phyloP scores from a whole-genome alignment of 2,888 invertebrate species.

The Sericinus montela region DNA sequence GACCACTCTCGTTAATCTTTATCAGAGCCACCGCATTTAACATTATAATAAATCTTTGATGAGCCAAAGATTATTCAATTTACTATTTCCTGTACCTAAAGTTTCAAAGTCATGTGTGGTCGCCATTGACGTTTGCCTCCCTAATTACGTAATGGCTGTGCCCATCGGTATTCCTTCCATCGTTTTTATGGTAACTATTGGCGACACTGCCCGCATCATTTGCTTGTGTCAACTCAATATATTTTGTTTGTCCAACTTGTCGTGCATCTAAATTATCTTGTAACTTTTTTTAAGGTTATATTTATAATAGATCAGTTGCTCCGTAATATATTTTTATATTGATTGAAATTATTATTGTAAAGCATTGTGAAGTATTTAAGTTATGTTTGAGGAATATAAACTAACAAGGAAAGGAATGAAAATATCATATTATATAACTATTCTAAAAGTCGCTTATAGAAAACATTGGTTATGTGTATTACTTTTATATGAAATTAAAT shows the following conservation, averaged over 20 bases:
- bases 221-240: conserved; percentile 51
- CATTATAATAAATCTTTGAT: neutral
- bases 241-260: conserved; percentile 52
- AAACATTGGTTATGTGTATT: too few species aligned
- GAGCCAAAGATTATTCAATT: conserved; percentile 1
- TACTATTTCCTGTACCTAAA: conserved; percentile 15
- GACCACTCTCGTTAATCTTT: neutral
- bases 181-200: conserved; percentile 36
- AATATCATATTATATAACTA: too few species aligned
- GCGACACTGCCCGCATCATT: conserved; percentile 52
- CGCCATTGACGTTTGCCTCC: neutral
- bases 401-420: too few species aligned
- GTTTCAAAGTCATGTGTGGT: conserved; percentile 2
- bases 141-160: conserved; percentile 17
- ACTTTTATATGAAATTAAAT: too few species aligned
- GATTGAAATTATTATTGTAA: too few species aligned
- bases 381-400: too few species aligned
- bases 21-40: neutral
- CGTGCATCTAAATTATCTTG: conserved; percentile 44
- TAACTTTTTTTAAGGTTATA: neutral
- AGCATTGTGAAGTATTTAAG: too few species aligned
- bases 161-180: conserved; percentile 29
- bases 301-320: neutral
- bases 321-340: too few species aligned
- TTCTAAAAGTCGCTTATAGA: too few species aligned